Percentiles rank a stretch among this genome's conserved stretches.
Evolutionary conservation across 1,140 invertebrate genomes (phyloP).

Genomic region (Lycorma delicatula): DNA sequence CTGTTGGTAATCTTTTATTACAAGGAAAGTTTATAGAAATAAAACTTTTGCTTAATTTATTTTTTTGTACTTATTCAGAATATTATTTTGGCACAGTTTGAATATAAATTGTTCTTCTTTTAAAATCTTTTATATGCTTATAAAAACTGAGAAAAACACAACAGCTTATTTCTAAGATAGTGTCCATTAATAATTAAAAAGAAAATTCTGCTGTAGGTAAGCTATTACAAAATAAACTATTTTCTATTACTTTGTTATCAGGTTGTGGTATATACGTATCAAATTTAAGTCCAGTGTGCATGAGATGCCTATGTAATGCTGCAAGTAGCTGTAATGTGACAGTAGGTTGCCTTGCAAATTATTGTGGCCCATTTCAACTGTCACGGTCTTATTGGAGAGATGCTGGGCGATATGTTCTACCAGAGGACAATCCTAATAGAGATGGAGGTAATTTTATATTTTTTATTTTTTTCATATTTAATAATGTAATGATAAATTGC

Average conservation of each 20-base stretch:
- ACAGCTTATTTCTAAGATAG: too few species aligned
- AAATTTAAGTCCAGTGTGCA: slow-evolving; percentile 38
- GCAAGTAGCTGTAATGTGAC: slow-evolving; percentile 44
- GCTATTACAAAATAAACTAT: too few species aligned
- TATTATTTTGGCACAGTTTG: too few species aligned
- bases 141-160: too few species aligned
- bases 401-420: slow-evolving; percentile 43
- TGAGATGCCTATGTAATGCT: slow-evolving; percentile 50
- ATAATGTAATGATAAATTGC: background rate
- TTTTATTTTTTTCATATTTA: background rate
- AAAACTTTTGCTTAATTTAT: too few species aligned
- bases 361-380: slow-evolving; percentile 53
- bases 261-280: slow-evolving; percentile 19
- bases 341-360: slow-evolving; percentile 41
- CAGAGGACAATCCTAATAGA: slow-evolving; percentile 39
- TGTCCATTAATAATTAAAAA: too few species aligned
- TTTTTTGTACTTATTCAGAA: too few species aligned
- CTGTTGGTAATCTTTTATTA: too few species aligned
- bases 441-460: slow-evolving; percentile 34
- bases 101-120: too few species aligned
- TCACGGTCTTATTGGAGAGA: slow-evolving; percentile 53
- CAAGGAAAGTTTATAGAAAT: too few species aligned
- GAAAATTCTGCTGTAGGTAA: too few species aligned
- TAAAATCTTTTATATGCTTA: too few species aligned
- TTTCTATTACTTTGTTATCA: background rate